phyloP scores from a whole-genome alignment of 2,888 invertebrate genomes.

The Trissolcus brochymenae region DNA sequence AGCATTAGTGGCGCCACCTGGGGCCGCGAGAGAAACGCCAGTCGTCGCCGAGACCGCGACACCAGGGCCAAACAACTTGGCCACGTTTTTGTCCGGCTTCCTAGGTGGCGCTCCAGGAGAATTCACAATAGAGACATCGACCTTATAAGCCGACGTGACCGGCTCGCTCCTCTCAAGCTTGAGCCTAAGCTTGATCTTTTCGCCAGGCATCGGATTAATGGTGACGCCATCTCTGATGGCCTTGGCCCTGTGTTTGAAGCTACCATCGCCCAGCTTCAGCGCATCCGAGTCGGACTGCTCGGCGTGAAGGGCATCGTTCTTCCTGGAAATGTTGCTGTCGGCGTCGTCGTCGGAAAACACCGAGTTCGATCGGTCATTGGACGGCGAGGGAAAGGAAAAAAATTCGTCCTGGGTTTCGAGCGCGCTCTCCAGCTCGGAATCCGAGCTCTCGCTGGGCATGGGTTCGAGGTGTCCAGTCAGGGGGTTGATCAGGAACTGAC shows the following conservation, averaged over 20 bases:
- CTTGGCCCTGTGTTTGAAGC: constrained; percentile 76
- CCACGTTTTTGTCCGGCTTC: constrained; percentile 77
- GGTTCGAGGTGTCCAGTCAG: constrained; percentile 91
- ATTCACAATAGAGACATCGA: constrained; percentile 86
- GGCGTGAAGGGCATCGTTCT: constrained; percentile 76
- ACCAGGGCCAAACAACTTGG: constrained; percentile 74
- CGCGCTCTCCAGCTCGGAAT: constrained; percentile 78
- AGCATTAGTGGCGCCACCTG: constrained; percentile 68
- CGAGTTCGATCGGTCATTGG: constrained; percentile 78
- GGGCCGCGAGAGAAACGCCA: no score
- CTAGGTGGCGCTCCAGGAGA: constrained; percentile 72
- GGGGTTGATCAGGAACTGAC: constrained; percentile 92
- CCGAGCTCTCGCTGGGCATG: constrained; percentile 83
- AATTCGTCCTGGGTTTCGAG: constrained; percentile 76
- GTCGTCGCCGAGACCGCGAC: not conserved
- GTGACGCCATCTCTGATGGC: constrained; percentile 70
- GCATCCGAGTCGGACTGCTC: constrained; percentile 80
- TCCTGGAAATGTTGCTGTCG: constrained; percentile 79
- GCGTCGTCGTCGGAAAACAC: constrained; percentile 81
- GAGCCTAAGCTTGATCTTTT: constrained; percentile 88
- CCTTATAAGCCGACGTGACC: constrained; percentile 87
- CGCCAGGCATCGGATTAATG: constrained; percentile 77
- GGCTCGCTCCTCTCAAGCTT: constrained; percentile 91
- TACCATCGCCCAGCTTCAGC: constrained; percentile 79
- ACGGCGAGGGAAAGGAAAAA: constrained; percentile 77